Evolutionary conservation across 2,797 vertebrate species (phyloP).

Genomic region (Protonibea diacanthus): DNA sequence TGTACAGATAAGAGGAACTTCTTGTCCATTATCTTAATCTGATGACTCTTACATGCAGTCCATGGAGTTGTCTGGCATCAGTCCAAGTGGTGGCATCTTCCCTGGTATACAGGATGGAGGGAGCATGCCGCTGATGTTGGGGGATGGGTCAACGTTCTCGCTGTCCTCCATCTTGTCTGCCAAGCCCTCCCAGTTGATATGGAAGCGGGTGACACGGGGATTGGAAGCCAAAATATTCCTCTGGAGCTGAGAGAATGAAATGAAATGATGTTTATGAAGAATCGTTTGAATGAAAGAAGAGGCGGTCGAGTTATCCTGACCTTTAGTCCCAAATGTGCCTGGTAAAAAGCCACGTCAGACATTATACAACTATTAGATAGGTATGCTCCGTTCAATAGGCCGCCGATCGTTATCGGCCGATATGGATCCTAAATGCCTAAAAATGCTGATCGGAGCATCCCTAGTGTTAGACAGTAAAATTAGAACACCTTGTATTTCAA

Average conservation of each 20-base stretch:
- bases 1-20: constrained; percentile 21
- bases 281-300: not conserved
- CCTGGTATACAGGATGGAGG: constrained; percentile 81
- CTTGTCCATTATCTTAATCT: constrained; percentile 37
- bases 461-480: not conserved
- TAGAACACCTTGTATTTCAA: not conserved
- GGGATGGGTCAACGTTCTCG: constrained; percentile 87
- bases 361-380: not conserved
- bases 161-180: constrained; percentile 85
- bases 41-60: constrained; percentile 85
- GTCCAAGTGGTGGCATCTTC: constrained; percentile 82
- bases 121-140: constrained; percentile 80
- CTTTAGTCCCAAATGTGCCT: not conserved
- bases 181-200: constrained; percentile 90
- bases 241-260: constrained; percentile 83
- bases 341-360: not conserved
- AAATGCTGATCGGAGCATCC: no score
- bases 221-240: constrained; percentile 91
- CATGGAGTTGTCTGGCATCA: constrained; percentile 91
- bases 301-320: not conserved
- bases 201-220: constrained; percentile 90
- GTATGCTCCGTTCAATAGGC: no score
- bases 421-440: no score
- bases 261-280: not conserved
- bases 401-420: no score